Conservation (phyloP, 2,797 vertebrate genomes). For the Clarias pachynema region DNA sequence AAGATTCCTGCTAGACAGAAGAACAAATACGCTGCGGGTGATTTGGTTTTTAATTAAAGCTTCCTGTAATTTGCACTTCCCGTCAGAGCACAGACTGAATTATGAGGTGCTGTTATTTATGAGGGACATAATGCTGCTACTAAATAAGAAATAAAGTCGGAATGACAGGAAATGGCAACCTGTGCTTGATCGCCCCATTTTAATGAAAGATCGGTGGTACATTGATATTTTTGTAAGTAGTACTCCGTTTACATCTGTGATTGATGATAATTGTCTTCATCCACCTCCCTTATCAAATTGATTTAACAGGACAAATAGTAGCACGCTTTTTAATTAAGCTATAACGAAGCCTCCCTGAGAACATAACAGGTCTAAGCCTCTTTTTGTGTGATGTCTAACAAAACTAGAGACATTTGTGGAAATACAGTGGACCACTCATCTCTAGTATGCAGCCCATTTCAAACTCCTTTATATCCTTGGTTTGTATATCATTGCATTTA, state of each 20-base stretch:
- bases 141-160: neutral
- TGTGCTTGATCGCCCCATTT: neutral
- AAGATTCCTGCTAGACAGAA: neutral
- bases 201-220: neutral
- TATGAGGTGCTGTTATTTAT: neutral
- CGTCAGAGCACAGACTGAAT: neutral
- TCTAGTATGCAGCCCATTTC: neutral
- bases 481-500: neutral
- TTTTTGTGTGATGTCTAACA: neutral
- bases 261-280: neutral
- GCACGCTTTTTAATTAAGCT: neutral
- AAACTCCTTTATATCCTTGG: neutral
- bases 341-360: neutral
- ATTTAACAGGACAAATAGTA: neutral
- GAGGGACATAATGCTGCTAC: neutral
- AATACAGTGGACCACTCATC: no score
- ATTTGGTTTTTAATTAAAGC: constrained; percentile 33
- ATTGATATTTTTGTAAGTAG: neutral
- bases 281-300: neutral
- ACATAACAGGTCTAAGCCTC: neutral
- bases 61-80: constrained; percentile 24
- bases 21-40: neutral
- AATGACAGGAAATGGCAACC: neutral
- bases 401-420: neutral
- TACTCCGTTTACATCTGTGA: neutral